Base-by-base conservation (phyloP, 2,113 vertebrate genomes). In the Lycaon pictus region DNA sequence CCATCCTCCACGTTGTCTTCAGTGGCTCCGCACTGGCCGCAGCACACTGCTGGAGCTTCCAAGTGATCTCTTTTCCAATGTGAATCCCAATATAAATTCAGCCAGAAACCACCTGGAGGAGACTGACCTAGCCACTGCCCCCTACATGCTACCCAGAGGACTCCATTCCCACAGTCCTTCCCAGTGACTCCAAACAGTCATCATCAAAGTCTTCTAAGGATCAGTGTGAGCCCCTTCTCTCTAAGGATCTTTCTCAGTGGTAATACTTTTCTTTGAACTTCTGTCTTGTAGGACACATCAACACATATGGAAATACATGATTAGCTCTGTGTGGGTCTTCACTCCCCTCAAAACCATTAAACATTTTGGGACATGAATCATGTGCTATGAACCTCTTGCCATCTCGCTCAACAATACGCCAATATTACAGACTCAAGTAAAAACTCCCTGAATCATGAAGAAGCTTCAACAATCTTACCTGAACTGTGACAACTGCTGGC, bases 401-500 rank as follows among this genome's bases (percentile, higher is more conserved):
- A 12, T 84, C 63, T 89, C 60, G 83, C 58, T 83, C 53, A 94
- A 32, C 43, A 25, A 83, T 25, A 93, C 16, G 32, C 6, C 76
- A 84, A 35, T 65, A 69, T 53, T 23, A 95, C 3, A 5, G 19
- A 58, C 3, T 82, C 76, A 83, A 62, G 63, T 79, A 77, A 87
- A 77, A 91, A 85, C 67, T 65, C 63, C 60, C 67, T 48, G 11
- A 25, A 65, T 71, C n/a, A 82, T 20, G 29, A 89, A 90, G 62
- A 85, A 71, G 63, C 67, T 6, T 37, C 63, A 84, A 48, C 62
- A n/a, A 2, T 85, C 98, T 84, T 97, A 99, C 99, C 98, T 99
- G 99, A 88, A 99, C 98, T 20, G 99, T 99, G 62, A 99, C 98
- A 89, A 98, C 99, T 56, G 99, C 99, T 0, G 99, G 98, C 95